These are phyloP conservation scores for Petromus typicus DNA, from an alignment of 2,113 vertebrate genomes.

Conservation along the genomic window DNA sequence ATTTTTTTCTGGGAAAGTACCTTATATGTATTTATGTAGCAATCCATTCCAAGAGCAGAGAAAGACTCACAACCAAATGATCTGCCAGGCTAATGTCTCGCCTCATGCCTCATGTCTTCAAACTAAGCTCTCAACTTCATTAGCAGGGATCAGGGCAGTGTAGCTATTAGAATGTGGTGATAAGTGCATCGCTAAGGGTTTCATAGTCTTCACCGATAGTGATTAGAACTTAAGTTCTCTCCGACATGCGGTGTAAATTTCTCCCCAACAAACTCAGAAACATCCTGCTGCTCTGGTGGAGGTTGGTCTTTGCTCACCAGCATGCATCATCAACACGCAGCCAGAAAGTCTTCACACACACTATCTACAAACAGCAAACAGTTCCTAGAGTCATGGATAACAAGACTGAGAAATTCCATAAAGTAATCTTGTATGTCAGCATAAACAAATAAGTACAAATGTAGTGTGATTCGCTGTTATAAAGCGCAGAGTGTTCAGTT, in stretches of 20 bases:
- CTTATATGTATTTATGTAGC: background rate
- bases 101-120: background rate
- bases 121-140: background rate
- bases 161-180: background rate
- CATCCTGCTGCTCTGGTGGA: background rate
- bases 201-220: background rate
- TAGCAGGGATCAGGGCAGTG: background rate
- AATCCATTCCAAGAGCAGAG: background rate
- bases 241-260: background rate
- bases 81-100: background rate
- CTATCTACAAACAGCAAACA: background rate
- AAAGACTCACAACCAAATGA: background rate
- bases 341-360: background rate
- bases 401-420: background rate
- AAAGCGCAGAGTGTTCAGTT: background rate
- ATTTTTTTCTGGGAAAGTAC: background rate
- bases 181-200: background rate
- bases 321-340: background rate
- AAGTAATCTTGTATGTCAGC: background rate
- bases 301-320: background rate
- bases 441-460: background rate
- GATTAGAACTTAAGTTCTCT: background rate
- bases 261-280: background rate
- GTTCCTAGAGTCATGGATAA: background rate
- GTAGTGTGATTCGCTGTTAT: background rate